Evolutionary conservation across 2,888 invertebrate genomes (phyloP).

Genomic region (Sepiola atlantica): DNA sequence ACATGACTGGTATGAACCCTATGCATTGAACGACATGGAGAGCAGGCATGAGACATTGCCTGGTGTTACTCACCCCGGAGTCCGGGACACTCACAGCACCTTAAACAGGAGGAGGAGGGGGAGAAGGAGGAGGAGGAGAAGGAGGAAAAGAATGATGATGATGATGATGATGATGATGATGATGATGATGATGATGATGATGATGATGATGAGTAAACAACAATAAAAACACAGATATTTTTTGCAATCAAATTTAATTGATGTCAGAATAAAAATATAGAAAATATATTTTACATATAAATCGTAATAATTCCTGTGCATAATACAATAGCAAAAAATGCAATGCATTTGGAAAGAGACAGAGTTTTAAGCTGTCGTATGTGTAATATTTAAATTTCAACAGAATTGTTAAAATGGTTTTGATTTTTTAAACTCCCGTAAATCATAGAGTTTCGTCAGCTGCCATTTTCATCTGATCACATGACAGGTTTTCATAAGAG

Average conservation of each 20-base stretch:
- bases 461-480: background rate
- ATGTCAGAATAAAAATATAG: background rate
- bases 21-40: no score
- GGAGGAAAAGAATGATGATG: no score
- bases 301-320: background rate
- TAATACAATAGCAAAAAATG: background rate
- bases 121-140: no score
- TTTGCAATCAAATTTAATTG: background rate
- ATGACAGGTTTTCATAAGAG: background rate
- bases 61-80: no score
- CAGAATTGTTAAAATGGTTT: background rate
- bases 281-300: constrained; percentile 1
- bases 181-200: no score
- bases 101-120: no score
- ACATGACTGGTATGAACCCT: no score
- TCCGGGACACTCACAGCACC: no score
- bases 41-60: no score
- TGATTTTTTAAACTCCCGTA: background rate
- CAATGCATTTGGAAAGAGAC: background rate
- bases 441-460: background rate
- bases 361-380: background rate
- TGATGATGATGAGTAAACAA: no score
- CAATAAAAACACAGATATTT: background rate
- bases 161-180: no score
- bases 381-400: background rate